Conservation (phyloP, 1,140 invertebrate genomes). For the Battus philenor region DNA sequence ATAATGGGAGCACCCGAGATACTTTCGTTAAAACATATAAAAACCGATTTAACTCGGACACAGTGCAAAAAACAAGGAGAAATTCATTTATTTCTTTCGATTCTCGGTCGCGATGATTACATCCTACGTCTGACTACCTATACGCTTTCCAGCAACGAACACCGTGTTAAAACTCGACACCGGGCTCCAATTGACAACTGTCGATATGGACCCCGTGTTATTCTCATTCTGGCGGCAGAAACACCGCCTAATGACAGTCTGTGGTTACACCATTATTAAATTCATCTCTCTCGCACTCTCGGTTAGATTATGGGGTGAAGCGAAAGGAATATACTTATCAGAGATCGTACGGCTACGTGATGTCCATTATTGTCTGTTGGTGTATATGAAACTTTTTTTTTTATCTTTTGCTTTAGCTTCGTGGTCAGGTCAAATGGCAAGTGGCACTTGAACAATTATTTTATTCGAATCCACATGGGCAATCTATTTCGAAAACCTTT, state of each 20-base stretch:
- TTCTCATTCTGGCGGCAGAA: conserved; percentile 35
- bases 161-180: conserved; percentile 4
- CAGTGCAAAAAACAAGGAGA: conserved; percentile 39
- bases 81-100: conserved; percentile 66
- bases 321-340: conserved; percentile 40
- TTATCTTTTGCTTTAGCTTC: conserved; percentile 32
- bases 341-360: conserved; percentile 53
- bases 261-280: conserved; percentile 65
- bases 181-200: conserved; percentile 26
- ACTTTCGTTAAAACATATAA: conserved; percentile 55
- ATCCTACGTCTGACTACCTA: conserved; percentile 27
- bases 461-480: too few species aligned
- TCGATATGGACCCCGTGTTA: conserved; percentile 32
- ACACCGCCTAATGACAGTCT: conserved; percentile 57
- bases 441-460: too few species aligned
- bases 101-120: conserved; percentile 52
- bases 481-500: too few species aligned
- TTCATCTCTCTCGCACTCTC: conserved; percentile 47
- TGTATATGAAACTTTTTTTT: conserved; percentile 53
- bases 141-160: conserved; percentile 43
- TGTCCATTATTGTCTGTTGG: conserved; percentile 59
- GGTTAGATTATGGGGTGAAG: conserved; percentile 39
- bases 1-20: conserved; percentile 35
- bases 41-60: conserved; percentile 45
- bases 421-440: too few species aligned